Base-by-base conservation (phyloP, 1,140 invertebrate species). In the Macrobrachium rosenbergii region DNA sequence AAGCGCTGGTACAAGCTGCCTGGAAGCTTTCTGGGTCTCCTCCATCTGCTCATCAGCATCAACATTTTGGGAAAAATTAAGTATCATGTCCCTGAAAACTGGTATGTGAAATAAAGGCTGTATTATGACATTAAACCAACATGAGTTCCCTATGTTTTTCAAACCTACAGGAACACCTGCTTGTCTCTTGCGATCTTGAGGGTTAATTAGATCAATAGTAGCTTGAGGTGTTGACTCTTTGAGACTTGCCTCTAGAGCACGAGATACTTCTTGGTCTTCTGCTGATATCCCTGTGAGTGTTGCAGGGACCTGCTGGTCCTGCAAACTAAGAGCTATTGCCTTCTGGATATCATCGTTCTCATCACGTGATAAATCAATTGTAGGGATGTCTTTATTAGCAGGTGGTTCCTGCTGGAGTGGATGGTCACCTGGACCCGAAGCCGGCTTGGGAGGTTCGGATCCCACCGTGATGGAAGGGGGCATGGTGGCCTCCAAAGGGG, bases 91-190 rank as follows among this genome's bases (percentile, higher is more conserved):
- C 67, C 92, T 88, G 90, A 93, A 93, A 60, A 91, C 91, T 19
- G 91, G 91, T 52, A 93, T 87, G 90, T 93, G 91, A 90, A 93
- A 93, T 62, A 93, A 90, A 19, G 92, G 92, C 91, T 93, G 93
- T 86, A 93, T 93, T 21, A 93, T 92, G 88, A 93, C 92, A 90
- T 92, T 93, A 90, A 93, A 93, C 93, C 93, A 93, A 90, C 93
- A 93, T 2, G 93, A 93, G 82, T 93, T 93, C n/a, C 93, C 93
- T 28, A 93, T 92, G 91, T 93, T 93, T 90, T 93, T 93, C 37
- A 93, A 90, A 16, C 93, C 93, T 63, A 93, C 93, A 45, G 93
- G 93, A 91, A 88, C 82, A 16, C 91, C 90, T 10, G 91, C 90
- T 21, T 91, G 90, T 75, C 93, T 90, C 76, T 92, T 92, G 78